Percentiles rank a stretch among this genome's conserved stretches.
phyloP scores from a whole-genome alignment of 2,113 vertebrate genomes.

The Mormyrus lacerda region DNA sequence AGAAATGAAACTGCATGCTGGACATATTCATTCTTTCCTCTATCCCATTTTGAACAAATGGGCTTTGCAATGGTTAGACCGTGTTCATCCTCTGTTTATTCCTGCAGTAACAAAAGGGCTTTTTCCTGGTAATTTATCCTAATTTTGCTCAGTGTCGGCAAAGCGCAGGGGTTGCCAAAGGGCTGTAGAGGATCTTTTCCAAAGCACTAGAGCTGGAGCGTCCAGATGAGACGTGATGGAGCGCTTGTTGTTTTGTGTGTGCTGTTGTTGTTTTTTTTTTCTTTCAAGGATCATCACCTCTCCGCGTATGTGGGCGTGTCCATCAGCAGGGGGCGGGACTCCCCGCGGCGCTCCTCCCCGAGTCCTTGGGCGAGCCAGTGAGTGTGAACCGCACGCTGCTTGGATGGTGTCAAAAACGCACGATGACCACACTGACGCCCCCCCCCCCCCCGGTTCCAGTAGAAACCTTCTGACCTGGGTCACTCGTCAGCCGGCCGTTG shows the following conservation, averaged over 20 bases:
- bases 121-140: constrained; percentile 10
- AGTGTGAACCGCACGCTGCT: background rate
- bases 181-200: background rate
- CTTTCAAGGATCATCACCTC: background rate
- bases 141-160: background rate
- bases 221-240: background rate
- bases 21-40: background rate
- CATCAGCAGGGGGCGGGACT: background rate
- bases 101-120: background rate
- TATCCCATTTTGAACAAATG: background rate
- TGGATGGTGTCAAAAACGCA: background rate
- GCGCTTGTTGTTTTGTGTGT: background rate
- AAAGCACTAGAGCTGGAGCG: background rate
- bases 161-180: background rate
- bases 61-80: background rate
- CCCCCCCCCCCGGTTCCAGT: background rate
- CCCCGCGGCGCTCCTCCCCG: background rate
- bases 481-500: background rate
- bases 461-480: background rate
- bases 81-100: background rate
- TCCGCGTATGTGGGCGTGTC: background rate
- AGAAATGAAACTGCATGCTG: background rate
- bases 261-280: background rate
- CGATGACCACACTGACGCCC: too few relatives aligned
- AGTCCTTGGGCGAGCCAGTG: background rate